Conservation (phyloP, 2,113 vertebrate genomes). For the Nothoprocta perdicaria region DNA sequence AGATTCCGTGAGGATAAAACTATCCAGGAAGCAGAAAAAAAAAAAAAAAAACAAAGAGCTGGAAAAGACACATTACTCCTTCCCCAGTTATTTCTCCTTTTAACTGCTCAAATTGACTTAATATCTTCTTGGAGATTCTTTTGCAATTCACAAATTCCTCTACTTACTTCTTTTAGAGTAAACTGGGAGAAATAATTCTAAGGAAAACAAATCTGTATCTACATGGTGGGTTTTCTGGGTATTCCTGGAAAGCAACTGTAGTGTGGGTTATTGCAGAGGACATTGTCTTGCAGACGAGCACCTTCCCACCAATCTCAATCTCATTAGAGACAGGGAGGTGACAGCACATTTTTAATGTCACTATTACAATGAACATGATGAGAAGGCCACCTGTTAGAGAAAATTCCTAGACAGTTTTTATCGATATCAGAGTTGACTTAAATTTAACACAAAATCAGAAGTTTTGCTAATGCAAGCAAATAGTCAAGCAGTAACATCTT, state of each 20-base stretch:
- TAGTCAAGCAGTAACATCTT: neutral
- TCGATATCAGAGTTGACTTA: neutral
- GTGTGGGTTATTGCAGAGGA: neutral
- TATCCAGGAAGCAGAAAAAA: neutral
- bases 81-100: neutral
- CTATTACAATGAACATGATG: fast-evolving
- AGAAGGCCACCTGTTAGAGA: neutral
- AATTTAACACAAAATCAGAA: neutral
- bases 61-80: neutral
- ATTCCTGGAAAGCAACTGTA: neutral
- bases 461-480: neutral
- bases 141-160: neutral
- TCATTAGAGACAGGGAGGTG: neutral
- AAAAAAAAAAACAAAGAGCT: neutral
- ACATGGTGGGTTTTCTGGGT: neutral
- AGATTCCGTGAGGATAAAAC: neutral
- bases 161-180: neutral
- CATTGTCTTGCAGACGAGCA: neutral
- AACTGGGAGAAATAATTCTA: neutral
- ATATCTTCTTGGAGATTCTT: neutral
- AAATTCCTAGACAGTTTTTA: neutral
- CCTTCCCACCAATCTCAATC: neutral
- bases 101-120: neutral
- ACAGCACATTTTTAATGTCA: neutral
- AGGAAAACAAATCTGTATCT: fast-evolving